Percentiles rank a stretch among this genome's conserved stretches.
Conservation (phyloP, 2,888 invertebrate species). For the Parasteatoda lunata region DNA sequence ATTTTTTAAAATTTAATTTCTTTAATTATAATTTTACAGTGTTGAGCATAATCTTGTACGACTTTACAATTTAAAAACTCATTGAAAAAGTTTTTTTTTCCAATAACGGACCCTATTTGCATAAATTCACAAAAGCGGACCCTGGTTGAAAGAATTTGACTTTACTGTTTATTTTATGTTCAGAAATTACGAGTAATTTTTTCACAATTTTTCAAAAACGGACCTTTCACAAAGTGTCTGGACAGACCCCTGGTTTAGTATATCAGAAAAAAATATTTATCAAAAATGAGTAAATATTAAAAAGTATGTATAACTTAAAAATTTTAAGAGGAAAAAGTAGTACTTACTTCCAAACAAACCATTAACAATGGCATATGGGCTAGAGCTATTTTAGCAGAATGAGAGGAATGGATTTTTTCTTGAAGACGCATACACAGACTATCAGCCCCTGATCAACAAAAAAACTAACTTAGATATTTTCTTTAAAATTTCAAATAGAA, state of each 20-base stretch:
- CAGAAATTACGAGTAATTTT: neutral
- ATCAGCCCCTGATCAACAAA: conserved; percentile 85
- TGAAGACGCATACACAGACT: conserved; percentile 93
- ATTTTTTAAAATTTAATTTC: too few species aligned
- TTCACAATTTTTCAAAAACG: neutral
- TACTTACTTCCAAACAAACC: conserved; percentile 91
- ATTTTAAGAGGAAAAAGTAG: neutral
- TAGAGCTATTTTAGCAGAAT: conserved; percentile 91
- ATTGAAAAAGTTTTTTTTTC: too few species aligned
- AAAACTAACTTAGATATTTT: neutral
- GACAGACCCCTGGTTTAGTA: neutral
- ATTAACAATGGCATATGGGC: conserved; percentile 96
- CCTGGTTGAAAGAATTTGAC: too few species aligned
- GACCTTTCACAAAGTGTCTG: neutral
- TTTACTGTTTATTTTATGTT: too few species aligned
- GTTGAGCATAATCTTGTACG: too few species aligned
- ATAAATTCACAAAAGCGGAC: too few species aligned
- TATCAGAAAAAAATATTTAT: too few species aligned
- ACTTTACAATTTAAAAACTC: too few species aligned
- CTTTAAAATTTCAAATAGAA: too few species aligned
- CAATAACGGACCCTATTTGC: too few species aligned
- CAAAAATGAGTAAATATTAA: too few species aligned
- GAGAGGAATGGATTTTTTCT: conserved; percentile 93
- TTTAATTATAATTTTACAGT: too few species aligned
- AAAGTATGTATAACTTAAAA: neutral